A percentile compares a stretch with the other conserved stretches of the same genome.
These are phyloP conservation scores for Pelobates fuscus DNA, from an alignment of 2,113 vertebrate genomes.

Conservation along the genomic window DNA sequence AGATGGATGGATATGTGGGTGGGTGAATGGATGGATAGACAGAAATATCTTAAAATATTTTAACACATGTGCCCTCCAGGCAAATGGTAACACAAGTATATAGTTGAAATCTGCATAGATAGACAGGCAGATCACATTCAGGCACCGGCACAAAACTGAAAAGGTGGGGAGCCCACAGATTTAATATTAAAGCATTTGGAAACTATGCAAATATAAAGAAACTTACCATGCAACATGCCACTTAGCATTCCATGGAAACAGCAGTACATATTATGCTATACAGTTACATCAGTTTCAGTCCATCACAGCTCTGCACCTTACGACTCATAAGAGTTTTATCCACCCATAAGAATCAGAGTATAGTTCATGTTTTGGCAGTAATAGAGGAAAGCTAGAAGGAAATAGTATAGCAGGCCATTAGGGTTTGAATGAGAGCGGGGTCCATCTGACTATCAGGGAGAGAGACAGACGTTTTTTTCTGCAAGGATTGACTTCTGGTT, in stretches of 20 bases:
- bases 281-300: not conserved
- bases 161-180: too few species aligned
- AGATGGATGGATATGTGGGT: too few species aligned
- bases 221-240: too few species aligned
- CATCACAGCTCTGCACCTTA: not conserved
- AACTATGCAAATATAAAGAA: too few species aligned
- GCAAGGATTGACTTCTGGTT: slow-evolving; percentile 37
- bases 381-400: not conserved
- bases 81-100: too few species aligned
- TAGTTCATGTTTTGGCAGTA: slow-evolving; percentile 3
- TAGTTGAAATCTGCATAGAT: too few species aligned
- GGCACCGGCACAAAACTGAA: too few species aligned
- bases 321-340: not conserved
- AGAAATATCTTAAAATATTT: too few species aligned
- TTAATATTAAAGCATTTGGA: too few species aligned
- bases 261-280: not conserved
- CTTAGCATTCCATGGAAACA: not conserved
- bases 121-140: too few species aligned
- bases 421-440: slow-evolving; percentile 10
- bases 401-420: slow-evolving; percentile 21
- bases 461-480: slow-evolving; percentile 25
- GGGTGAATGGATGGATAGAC: too few species aligned
- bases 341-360: not conserved
- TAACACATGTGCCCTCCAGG: too few species aligned
- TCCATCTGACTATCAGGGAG: slow-evolving; percentile 34